Percentiles rank a stretch among this genome's conserved stretches.
phyloP scores from a whole-genome alignment of 2,888 invertebrate species.

The Germaria angustata region DNA sequence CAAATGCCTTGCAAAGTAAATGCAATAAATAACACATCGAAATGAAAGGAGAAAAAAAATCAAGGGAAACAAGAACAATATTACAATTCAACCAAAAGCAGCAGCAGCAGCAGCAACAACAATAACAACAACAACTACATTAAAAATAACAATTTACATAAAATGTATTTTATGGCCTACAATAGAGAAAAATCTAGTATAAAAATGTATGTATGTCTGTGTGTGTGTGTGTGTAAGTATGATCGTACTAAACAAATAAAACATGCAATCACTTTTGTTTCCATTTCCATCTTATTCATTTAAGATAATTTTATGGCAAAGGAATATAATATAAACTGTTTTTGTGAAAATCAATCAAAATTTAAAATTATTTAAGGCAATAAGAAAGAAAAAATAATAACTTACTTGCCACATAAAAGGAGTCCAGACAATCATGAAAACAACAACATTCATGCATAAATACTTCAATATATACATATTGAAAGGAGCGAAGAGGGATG shows the following conservation, averaged over 20 bases:
- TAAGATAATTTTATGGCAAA: background rate
- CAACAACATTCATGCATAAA: no score
- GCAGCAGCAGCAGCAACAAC: background rate
- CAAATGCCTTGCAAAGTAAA: slow-evolving; percentile 68
- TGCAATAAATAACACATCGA: slow-evolving; percentile 48
- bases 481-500: no score
- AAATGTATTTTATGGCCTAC: slow-evolving; percentile 1
- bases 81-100: background rate
- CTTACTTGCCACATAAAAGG: no score
- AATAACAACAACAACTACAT: background rate
- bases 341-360: background rate
- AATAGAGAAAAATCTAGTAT: background rate
- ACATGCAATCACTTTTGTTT: slow-evolving; percentile 26
- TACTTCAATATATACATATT: no score
- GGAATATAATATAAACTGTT: no score
- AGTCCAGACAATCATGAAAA: no score
- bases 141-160: slow-evolving; percentile 28
- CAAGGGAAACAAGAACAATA: slow-evolving; percentile 17
- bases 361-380: background rate
- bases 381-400: no score
- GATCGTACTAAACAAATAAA: slow-evolving; percentile 9
- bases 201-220: no score
- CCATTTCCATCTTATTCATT: background rate
- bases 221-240: slow-evolving; percentile 9
- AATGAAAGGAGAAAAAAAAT: slow-evolving; percentile 28